These are phyloP conservation scores for Zygaena filipendulae DNA, from an alignment of 2,888 invertebrate genomes.

Conservation along the genomic window DNA sequence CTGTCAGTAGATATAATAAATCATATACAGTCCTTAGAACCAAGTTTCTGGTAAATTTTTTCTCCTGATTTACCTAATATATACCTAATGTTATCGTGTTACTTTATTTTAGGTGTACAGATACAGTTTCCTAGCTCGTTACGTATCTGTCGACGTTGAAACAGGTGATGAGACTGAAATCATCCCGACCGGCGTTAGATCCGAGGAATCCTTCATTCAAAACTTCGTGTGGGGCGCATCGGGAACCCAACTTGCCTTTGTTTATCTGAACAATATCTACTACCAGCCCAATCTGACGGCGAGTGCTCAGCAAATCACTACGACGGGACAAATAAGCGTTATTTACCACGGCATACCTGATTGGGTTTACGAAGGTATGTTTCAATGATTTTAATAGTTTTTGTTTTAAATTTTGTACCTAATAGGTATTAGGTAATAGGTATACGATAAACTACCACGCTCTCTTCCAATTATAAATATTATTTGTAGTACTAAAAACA, in stretches of 20 bases:
- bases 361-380: conserved; percentile 93
- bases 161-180: conserved; percentile 47
- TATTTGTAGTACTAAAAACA: no score
- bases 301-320: conserved; percentile 69
- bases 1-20: no score
- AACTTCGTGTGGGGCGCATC: conserved; percentile 82
- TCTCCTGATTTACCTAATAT: no score
- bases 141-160: conserved; percentile 73
- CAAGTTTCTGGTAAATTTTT: no score
- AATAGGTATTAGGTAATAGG: background rate
- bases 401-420: background rate
- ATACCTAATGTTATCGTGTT: no score
- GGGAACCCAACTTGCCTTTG: conserved; percentile 78
- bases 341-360: conserved; percentile 90
- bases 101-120: conserved; percentile 77
- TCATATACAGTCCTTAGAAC: no score
- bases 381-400: background rate
- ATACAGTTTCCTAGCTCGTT: conserved; percentile 81
- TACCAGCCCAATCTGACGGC: conserved; percentile 70
- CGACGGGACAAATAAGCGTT: conserved; percentile 67
- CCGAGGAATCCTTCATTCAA: conserved; percentile 66
- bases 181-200: conserved; percentile 26
- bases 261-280: conserved; percentile 80
- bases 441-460: no score
- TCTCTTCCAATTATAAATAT: no score